These are phyloP conservation scores for Peromyscus eremicus DNA, from an alignment of 2,797 vertebrate genomes.

Conservation along the genomic window DNA sequence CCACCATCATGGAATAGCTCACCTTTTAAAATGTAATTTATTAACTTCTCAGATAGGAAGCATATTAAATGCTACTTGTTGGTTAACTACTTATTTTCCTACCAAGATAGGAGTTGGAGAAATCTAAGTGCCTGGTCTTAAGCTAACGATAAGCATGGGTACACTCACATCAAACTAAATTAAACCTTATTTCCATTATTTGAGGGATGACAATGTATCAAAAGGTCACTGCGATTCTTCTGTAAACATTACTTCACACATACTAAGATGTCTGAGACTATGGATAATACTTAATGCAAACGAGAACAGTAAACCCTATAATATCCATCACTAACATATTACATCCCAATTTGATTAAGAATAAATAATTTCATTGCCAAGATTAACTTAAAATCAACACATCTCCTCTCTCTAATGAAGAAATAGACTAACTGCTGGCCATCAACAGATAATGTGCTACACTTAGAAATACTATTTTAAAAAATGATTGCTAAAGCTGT, in stretches of 20 bases:
- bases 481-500: conserved; percentile 66
- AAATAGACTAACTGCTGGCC: conserved; percentile 73
- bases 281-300: conserved; percentile 61
- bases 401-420: conserved; percentile 72
- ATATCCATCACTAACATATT: conserved; percentile 57
- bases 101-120: not conserved
- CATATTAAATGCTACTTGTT: conserved; percentile 24
- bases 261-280: conserved; percentile 42
- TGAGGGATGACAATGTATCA: conserved; percentile 21
- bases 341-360: conserved; percentile 69
- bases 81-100: conserved; percentile 18
- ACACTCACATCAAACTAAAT: conserved; percentile 12
- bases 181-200: conserved; percentile 47
- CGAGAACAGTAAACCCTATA: conserved; percentile 60
- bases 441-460: conserved; percentile 73
- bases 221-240: conserved; percentile 40
- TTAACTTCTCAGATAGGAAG: conserved; percentile 24
- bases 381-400: conserved; percentile 65
- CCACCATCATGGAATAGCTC: not conserved
- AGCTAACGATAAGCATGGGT: not conserved
- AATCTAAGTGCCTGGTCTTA: conserved; percentile 36
- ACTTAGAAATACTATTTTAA: conserved; percentile 51
- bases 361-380: conserved; percentile 73
- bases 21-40: conserved; percentile 27
- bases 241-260: conserved; percentile 56